Percentiles rank a stretch among this genome's conserved stretches.
Evolutionary conservation across 1,140 invertebrate genomes (phyloP).

Genomic region (Eueides isabella): DNA sequence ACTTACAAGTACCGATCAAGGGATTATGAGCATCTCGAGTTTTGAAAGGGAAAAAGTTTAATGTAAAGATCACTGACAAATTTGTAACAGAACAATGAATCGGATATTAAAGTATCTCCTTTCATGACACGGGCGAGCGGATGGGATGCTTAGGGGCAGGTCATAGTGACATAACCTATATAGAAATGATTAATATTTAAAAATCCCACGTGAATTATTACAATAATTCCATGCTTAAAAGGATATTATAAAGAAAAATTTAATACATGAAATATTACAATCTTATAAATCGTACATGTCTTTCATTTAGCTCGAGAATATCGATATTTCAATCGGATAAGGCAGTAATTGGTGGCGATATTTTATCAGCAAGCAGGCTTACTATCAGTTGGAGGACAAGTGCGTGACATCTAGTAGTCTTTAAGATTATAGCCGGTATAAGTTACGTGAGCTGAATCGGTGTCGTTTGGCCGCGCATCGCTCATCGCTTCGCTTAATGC

Average conservation of each 20-base stretch:
- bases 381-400: slow-evolving; percentile 39
- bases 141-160: slow-evolving; percentile 61
- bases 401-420: slow-evolving; percentile 69
- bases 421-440: slow-evolving; percentile 60
- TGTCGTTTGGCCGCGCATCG: slow-evolving; percentile 56
- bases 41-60: slow-evolving; percentile 80
- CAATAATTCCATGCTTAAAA: background rate
- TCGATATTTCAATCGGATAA: slow-evolving; percentile 41
- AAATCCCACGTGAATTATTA: background rate
- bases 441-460: slow-evolving; percentile 57
- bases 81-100: slow-evolving; percentile 82
- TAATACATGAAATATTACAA: slow-evolving; percentile 1
- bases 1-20: slow-evolving; percentile 62
- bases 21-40: slow-evolving; percentile 77
- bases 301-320: slow-evolving; percentile 33
- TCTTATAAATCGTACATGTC: background rate
- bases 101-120: slow-evolving; percentile 80
- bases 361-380: slow-evolving; percentile 43
- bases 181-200: background rate
- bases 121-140: slow-evolving; percentile 78
- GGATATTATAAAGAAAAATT: background rate
- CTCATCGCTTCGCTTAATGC: slow-evolving; percentile 75
- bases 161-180: slow-evolving; percentile 30
- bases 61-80: slow-evolving; percentile 82
- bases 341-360: slow-evolving; percentile 45